Base-by-base conservation (phyloP, 2,888 invertebrate genomes). In the Hofmannophila pseudospretella region DNA sequence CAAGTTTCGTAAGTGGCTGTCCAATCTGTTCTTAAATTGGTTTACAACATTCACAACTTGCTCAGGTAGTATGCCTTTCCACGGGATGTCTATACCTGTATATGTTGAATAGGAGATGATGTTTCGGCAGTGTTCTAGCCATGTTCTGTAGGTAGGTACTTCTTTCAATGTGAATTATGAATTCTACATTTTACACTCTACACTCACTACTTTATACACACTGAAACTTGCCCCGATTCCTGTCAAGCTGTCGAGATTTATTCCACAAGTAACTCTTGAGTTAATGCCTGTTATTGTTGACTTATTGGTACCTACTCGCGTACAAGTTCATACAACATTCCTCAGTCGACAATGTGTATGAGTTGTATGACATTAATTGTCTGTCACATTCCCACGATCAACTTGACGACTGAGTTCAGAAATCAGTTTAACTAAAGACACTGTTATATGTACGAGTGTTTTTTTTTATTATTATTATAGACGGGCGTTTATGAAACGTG, bases 331-430 rank as follows among this genome's bases (percentile, higher is more conserved):
- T n/a, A n/a, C n/a, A n/a, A 31, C 4, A 19, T 31, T 19, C 19
- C 31, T 12, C 31, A 31, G 19, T 31, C 19, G 5, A 20, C 20
- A 20, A 20, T 20, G 20, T 20, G 8, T 16, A n/a, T n/a, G n/a
- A n/a, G n/a, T n/a, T n/a, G 4, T n/a, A 7, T 32, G 32, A 20
- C 25, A 10, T 25, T 49, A 49, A 51, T 54, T 53, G 45, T 33
- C 14, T 14, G 33, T 13, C 14, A 20, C 9, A 25, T 33, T 33
- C 33, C 25, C 33, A 33, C 33, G 33, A 31, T 10, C n/a, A 5
- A 27, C 27, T n/a, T 23, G n/a, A 22, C 5, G 10, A 26, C 11
- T 4, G 27, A 27, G 27, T 11, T 10, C 27, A 12, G 27, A 10
- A 5, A 23, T 23, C 23, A 23, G 2, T n/a, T 20, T 25, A 3